These are phyloP conservation scores for Meleagris gallopavo DNA, from an alignment of 2,113 vertebrate genomes.

Conservation along the genomic window DNA sequence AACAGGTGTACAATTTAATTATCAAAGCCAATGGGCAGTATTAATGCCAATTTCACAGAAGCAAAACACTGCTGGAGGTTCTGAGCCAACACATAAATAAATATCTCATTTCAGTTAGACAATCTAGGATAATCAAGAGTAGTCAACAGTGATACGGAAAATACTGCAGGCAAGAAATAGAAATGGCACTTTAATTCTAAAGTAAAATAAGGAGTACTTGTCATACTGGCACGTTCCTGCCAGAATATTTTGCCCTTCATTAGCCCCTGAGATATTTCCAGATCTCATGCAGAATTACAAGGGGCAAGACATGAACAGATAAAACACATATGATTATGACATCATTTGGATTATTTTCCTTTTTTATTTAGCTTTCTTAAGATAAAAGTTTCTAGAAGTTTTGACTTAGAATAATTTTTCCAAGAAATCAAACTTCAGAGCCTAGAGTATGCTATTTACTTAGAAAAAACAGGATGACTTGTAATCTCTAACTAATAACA, in stretches of 20 bases:
- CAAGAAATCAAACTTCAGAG: not conserved
- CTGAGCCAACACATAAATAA: slow-evolving; percentile 50
- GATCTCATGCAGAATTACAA: slow-evolving; percentile 7
- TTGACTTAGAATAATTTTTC: not conserved
- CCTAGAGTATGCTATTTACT: not conserved
- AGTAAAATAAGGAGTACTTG: not conserved
- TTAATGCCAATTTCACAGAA: slow-evolving; percentile 56
- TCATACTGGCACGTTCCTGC: not conserved
- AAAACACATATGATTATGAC: not conserved
- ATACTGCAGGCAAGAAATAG: slow-evolving; percentile 24
- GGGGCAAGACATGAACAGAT: not conserved
- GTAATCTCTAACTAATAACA: not conserved
- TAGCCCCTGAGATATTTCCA: slow-evolving; percentile 40
- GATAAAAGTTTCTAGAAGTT: not conserved
- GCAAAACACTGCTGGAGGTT: slow-evolving; percentile 38
- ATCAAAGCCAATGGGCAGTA: slow-evolving; percentile 68
- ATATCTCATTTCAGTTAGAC: slow-evolving; percentile 52
- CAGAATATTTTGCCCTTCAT: slow-evolving; percentile 25
- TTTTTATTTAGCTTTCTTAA: not conserved
- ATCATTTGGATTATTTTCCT: not conserved
- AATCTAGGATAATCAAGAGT: slow-evolving; percentile 46
- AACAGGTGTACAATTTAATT: slow-evolving; percentile 75
- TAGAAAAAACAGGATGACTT: not conserved
- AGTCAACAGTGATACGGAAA: slow-evolving; percentile 26
- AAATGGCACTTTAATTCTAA: not conserved